A percentile compares a stretch with the other conserved stretches of the same genome.
Conservation (phyloP, 2,113 vertebrate genomes). For the Macaca nemestrina region DNA sequence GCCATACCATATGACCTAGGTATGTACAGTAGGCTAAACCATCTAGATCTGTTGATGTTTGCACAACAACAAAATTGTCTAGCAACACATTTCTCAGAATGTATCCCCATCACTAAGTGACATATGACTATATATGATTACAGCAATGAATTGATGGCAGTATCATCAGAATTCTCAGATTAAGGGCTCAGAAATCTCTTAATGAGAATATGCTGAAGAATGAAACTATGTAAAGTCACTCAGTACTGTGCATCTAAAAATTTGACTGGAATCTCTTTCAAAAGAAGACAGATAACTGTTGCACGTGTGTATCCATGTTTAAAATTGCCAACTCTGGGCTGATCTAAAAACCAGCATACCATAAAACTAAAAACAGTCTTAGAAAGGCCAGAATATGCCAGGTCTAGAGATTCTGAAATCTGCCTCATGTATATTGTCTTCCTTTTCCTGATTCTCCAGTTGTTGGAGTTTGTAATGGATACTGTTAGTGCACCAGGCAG, state of each 20-base stretch:
- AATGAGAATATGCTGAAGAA: neutral
- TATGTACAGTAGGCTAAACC: neutral
- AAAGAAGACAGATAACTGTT: neutral
- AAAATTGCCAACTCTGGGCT: neutral
- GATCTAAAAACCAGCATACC: neutral
- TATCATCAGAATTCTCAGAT: neutral
- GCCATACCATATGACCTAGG: neutral
- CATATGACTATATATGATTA: neutral
- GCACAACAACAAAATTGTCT: neutral
- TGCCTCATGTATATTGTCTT: neutral
- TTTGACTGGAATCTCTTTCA: neutral
- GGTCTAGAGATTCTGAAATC: neutral
- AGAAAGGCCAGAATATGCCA: neutral
- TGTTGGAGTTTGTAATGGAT: neutral
- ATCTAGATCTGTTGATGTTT: neutral
- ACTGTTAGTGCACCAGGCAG: neutral
- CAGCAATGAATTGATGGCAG: neutral
- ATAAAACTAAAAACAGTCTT: neutral
- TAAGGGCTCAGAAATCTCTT: neutral
- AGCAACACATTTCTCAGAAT: neutral
- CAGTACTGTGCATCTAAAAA: neutral
- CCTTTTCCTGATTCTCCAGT: neutral
- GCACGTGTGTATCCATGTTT: neutral
- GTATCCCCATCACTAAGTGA: neutral
- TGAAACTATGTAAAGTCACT: neutral